Evolutionary conservation across 2,888 invertebrate genomes (phyloP), one percentile per base, ranked within the genome.

Genomic region (Tetramorium bicarinatum): DNA sequence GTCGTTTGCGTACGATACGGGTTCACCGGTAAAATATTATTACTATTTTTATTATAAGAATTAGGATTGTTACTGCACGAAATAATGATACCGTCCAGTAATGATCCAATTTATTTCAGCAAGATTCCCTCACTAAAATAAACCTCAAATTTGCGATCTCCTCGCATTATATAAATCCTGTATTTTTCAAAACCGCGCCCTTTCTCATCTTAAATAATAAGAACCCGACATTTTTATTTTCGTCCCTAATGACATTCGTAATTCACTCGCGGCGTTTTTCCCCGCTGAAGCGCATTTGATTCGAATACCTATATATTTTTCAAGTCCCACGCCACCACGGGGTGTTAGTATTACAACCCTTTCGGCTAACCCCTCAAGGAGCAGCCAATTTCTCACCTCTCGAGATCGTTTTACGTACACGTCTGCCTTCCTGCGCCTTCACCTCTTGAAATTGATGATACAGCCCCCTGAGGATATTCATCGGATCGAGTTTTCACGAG

Each of bases 401-500:
- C 44, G 56, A 29, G 29, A 77, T 77, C 67, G 44, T 67, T 67
- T 77, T 77, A 41, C 67, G 18, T 64, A 52, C 56, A 21, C n/a
- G 29, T 67, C 15, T n/a, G 29, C 52, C 38, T 8, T 44, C 49
- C 25, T n/a, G 29, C 15, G 44, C 21, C 64, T 67, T 41, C 56
- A 44, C n/a, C 54, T 56, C 25, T 44, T 34, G 15, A 77, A 77
- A 56, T 44, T 54, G 67, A 67, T 44, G 67, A 67, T 44, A 67
- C 54, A 56, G 29, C 15, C 67, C 54, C 54, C 18, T 1, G 64
- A 67, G 77, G 56, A 67, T 77, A 77, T 67, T 34, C 74, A 74
- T 47, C 61, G 67, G 56, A 77, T 56, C 77, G 56, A 77, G 29
- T 77, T 77, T 67, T 77, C 44, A 44, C 44, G 54, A 66, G 66